Base-by-base conservation (phyloP, 2,113 vertebrate species). In the Phalacrocorax brasilianus region DNA sequence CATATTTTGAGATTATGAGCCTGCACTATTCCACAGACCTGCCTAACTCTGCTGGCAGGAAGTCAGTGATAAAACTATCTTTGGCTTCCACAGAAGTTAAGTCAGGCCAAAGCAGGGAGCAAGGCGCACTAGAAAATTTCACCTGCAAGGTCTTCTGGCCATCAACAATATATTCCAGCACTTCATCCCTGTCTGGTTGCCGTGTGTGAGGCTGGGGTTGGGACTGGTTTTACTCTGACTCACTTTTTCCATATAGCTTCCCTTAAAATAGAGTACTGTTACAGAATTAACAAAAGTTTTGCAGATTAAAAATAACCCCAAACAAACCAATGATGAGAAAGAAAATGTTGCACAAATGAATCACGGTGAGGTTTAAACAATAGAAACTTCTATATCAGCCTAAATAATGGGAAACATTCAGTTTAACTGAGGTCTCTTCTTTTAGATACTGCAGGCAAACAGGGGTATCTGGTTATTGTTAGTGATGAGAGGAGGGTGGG, bases 381-480 rank as follows among this genome's bases (percentile, higher is more conserved):
- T 30, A 86, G 40, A 84, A 91, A 82, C 32, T 53, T 92, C 61
- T 33, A 3, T 53, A 95, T 81, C 83, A 76, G 49, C 66, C 45
- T 89, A 73, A 97, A 87, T 66, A 89, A 87, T 70, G 77, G 91
- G 91, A 94, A 95, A 85, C 80, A 74, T 92, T 87, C 85, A 12
- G 70, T 79, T 84, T 75, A 93, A 81, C 62, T 85, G 86, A 89
- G 58, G 40, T 85, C 24, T 81, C 70, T 74, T 72, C 50, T 75
- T 74, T 92, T 75, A 92, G 73, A 84, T 81, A 23, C 19, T 85
- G 53, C 44, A 93, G 66, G 53, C 70, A 88, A 79, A 66, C 32
- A 53, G 32, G 14, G 30, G 11, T 84, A 56, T 96, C 97, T 96
- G 97, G 66, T 95, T 97, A 95, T 94, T 89, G 88, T 94, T 87